Conservation (phyloP, 2,113 vertebrate species). For the Diphyllodes magnificus region DNA sequence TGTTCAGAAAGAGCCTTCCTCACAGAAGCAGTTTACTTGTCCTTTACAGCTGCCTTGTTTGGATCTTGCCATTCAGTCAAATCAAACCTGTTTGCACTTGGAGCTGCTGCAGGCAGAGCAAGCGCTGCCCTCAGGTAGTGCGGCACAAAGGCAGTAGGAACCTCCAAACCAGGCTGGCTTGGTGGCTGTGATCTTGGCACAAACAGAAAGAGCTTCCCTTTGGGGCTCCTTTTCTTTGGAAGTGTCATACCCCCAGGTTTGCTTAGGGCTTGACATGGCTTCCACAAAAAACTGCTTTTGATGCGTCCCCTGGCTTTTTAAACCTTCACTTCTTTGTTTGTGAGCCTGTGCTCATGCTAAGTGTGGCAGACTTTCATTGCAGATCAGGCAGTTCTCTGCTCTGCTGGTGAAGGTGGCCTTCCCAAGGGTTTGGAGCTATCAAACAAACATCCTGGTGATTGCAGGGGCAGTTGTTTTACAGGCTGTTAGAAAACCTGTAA, state of each 20-base stretch:
- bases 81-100: neutral
- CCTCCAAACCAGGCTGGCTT: neutral
- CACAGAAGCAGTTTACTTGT: neutral
- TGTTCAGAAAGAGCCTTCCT: neutral
- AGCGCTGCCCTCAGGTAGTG: accelerated
- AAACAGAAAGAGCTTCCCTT: neutral
- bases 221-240: neutral
- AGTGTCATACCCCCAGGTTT: neutral
- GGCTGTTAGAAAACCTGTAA: neutral
- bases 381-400: neutral
- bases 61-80: neutral
- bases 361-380: neutral
- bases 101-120: neutral
- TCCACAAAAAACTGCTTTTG: neutral
- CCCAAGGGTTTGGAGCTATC: neutral
- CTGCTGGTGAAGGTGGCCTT: neutral
- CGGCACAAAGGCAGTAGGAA: neutral
- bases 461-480: neutral
- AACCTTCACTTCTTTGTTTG: neutral
- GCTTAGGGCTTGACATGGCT: neutral
- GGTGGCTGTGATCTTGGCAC: neutral
- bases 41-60: neutral
- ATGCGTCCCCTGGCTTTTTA: neutral
- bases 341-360: neutral
- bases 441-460: neutral